Evolutionary conservation across 2,113 vertebrate species (phyloP).

Genomic region (Campylomormyrus numenius): DNA sequence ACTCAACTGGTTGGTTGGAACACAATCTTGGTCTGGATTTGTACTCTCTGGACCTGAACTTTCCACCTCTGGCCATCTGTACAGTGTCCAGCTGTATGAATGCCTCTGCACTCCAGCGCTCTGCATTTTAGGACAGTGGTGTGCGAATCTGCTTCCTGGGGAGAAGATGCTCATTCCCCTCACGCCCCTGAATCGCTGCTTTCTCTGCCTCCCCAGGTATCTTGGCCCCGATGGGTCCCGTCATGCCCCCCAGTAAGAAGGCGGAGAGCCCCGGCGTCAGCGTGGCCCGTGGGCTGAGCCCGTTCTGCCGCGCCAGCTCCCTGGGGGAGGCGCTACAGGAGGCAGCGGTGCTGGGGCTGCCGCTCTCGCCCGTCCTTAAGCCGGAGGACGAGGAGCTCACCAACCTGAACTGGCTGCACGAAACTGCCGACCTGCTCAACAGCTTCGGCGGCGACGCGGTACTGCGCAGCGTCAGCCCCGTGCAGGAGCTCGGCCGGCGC

Average conservation of each 20-base stretch:
- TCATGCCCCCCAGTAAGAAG: slow-evolving; percentile 99
- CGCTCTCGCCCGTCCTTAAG: slow-evolving; percentile 68
- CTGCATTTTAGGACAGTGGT: background rate
- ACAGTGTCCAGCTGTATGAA: background rate
- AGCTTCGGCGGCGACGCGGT: slow-evolving; percentile 87
- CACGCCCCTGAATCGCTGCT: background rate
- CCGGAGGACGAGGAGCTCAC: slow-evolving; percentile 89
- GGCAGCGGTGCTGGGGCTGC: slow-evolving; percentile 80
- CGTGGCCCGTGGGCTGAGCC: slow-evolving; percentile 81
- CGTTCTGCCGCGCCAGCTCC: slow-evolving; percentile 70
- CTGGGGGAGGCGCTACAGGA: slow-evolving; percentile 74
- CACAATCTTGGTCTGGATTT: background rate
- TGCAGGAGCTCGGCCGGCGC: slow-evolving; percentile 69
- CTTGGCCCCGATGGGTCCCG: slow-evolving; percentile 92
- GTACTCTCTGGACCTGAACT: background rate
- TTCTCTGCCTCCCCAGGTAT: slow-evolving; percentile 60
- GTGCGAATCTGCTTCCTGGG: background rate
- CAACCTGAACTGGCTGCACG: slow-evolving; percentile 96
- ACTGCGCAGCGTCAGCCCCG: slow-evolving; percentile 86
- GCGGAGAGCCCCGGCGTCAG: slow-evolving; percentile 90
- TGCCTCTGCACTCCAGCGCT: background rate
- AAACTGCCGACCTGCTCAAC: slow-evolving; percentile 93
- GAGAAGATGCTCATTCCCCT: background rate
- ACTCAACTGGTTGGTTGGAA: background rate
- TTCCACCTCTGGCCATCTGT: background rate